Evolutionary conservation across 2,888 invertebrate genomes (phyloP), one percentile per base, ranked within the genome.

Genomic region (Cerastis rubricosa): DNA sequence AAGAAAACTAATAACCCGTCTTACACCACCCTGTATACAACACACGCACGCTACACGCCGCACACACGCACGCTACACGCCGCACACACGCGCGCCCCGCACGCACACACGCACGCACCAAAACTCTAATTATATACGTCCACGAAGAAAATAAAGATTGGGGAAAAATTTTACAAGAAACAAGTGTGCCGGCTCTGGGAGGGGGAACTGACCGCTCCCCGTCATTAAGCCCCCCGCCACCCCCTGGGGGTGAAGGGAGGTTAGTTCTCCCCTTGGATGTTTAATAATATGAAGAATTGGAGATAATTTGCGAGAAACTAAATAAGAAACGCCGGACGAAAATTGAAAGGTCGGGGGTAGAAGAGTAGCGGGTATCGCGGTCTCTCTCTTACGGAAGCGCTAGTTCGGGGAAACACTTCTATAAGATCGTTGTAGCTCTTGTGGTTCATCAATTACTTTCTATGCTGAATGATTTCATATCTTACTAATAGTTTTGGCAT

Each of bases 261-360:
- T 91, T 94, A 94, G 94, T 94, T 95, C 94, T 94, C 94, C 96
- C 96, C 95, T 87, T 89, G 92, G 96, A 95, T 96, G 96, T 96
- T 96, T 96, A 96, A 96, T 96, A 96, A 96, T 96, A 96, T 96
- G 96, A 96, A 96, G 96, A 96, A 96, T 96, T 96, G 96, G 96
- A 96, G 96, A 96, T 96, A 96, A 96, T 96, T 96, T 96, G 96
- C 96, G 96, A 96, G 96, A 96, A 96, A 96, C 96, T 96, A 96
- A 96, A 96, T 96, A 96, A 96, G 96, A 96, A 96, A 95, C 96
- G 96, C 91, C 92, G 94, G 94, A 93, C 94, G 96, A 96, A 95
- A 96, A 96, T 96, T 96, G 96, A 96, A 96, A 96, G 96, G 96
- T 94, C 93, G 91, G 91, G 88, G 85, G 73, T 67, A 84, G 71